A percentile compares a stretch with the other conserved stretches of the same genome.
These are phyloP conservation scores for Tethea ocularis DNA, from an alignment of 2,888 invertebrate species.

Conservation along the genomic window DNA sequence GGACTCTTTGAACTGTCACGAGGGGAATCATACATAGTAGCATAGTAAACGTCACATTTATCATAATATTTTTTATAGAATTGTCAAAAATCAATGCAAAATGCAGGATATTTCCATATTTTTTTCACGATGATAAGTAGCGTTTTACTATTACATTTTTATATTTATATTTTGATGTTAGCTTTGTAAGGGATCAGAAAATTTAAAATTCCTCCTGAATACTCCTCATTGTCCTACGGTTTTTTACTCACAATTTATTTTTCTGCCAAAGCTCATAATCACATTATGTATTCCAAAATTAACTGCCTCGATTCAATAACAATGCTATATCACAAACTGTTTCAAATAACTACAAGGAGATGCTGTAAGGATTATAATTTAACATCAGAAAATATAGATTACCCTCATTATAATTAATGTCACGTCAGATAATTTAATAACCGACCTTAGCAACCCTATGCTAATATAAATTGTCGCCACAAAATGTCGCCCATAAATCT, in stretches of 20 bases:
- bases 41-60: not conserved
- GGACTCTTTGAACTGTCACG: constrained; percentile 37
- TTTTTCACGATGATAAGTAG: too few species aligned
- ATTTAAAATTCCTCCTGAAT: too few species aligned
- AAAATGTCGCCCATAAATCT: constrained; percentile 62
- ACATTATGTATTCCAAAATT: too few species aligned
- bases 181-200: too few species aligned
- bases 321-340: too few species aligned
- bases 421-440: constrained; percentile 49
- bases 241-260: too few species aligned
- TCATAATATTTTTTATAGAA: not conserved
- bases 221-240: too few species aligned
- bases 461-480: constrained; percentile 49
- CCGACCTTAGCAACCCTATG: constrained; percentile 26
- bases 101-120: too few species aligned
- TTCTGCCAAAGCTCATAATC: too few species aligned
- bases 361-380: not conserved
- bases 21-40: not conserved
- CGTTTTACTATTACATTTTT: too few species aligned
- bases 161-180: too few species aligned
- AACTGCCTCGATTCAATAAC: too few species aligned
- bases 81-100: not conserved
- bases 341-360: not conserved
- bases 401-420: constrained; percentile 41
- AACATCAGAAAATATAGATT: constrained; percentile 17